Percentiles rank a stretch among this genome's conserved stretches.
phyloP scores from a whole-genome alignment of 1,140 invertebrate species.

The Stegodyphus dumicola region DNA sequence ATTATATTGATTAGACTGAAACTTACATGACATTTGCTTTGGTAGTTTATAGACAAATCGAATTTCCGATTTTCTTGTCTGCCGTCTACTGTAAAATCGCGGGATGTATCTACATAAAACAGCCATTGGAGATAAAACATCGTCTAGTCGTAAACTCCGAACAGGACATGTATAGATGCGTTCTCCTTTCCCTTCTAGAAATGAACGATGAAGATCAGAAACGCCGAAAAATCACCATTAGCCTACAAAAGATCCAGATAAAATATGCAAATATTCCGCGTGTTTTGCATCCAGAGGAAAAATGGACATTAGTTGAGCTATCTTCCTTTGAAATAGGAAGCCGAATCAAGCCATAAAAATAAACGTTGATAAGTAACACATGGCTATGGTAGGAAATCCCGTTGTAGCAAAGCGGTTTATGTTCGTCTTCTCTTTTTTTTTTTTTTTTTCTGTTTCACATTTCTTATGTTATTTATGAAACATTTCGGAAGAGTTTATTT shows the following conservation, averaged over 20 bases:
- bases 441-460: too few species aligned
- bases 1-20: too few species aligned
- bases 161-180: neutral
- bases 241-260: slow-evolving; percentile 42
- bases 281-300: slow-evolving; percentile 44
- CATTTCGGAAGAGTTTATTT: too few species aligned
- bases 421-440: too few species aligned
- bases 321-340: neutral
- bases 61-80: neutral
- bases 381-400: neutral
- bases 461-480: too few species aligned
- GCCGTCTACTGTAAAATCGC: slow-evolving; percentile 20
- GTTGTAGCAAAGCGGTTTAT: too few species aligned
- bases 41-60: neutral
- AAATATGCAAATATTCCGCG: slow-evolving; percentile 41
- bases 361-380: slow-evolving; percentile 49
- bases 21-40: too few species aligned
- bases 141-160: neutral
- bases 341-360: slow-evolving; percentile 35
- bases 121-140: slow-evolving; percentile 38
- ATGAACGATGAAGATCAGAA: neutral
- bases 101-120: slow-evolving; percentile 40
- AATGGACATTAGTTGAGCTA: slow-evolving; percentile 48
- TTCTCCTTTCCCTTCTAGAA: neutral
- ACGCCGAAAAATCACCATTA: slow-evolving; percentile 37